Evolutionary conservation across 2,113 vertebrate species (phyloP).

Genomic region (Sorex araneus): DNA sequence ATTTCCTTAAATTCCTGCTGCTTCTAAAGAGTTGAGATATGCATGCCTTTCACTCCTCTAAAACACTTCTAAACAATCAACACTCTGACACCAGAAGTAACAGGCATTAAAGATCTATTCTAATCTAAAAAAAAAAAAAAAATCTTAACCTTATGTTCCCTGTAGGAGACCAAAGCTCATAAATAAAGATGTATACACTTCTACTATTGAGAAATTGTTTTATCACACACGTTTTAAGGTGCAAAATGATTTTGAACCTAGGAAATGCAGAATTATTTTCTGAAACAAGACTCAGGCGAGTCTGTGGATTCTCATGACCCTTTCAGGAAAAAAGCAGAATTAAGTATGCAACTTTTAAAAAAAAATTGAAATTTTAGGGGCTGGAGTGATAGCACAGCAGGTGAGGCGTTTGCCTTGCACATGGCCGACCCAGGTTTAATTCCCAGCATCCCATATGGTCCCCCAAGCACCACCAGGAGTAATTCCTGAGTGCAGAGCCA

Average conservation of each 20-base stretch:
- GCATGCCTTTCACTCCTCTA: background rate
- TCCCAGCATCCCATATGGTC: too few relatives aligned
- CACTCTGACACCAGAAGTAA: background rate
- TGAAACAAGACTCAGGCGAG: background rate
- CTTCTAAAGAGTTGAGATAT: background rate
- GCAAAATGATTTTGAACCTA: background rate
- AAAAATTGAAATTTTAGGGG: constrained; percentile 5
- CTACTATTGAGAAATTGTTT: background rate
- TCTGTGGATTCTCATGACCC: background rate
- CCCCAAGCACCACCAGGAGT: too few relatives aligned
- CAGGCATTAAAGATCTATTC: background rate
- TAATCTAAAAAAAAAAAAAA: background rate
- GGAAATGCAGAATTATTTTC: constrained; percentile 28
- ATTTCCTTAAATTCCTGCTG: background rate
- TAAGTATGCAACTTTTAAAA: background rate
- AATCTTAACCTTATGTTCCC: background rate
- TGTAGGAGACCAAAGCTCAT: background rate
- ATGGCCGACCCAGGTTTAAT: too few relatives aligned
- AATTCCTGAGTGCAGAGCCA: too few relatives aligned
- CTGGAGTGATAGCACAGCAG: too few relatives aligned
- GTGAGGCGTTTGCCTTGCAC: too few relatives aligned
- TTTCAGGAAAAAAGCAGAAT: background rate
- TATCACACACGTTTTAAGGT: background rate
- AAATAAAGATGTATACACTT: constrained; percentile 23
- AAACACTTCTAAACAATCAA: background rate